These are phyloP conservation scores for Apostichopus parvimensis DNA, from an alignment of 35 echinoderm and acorn worm species.

Conservation along the genomic window DNA sequence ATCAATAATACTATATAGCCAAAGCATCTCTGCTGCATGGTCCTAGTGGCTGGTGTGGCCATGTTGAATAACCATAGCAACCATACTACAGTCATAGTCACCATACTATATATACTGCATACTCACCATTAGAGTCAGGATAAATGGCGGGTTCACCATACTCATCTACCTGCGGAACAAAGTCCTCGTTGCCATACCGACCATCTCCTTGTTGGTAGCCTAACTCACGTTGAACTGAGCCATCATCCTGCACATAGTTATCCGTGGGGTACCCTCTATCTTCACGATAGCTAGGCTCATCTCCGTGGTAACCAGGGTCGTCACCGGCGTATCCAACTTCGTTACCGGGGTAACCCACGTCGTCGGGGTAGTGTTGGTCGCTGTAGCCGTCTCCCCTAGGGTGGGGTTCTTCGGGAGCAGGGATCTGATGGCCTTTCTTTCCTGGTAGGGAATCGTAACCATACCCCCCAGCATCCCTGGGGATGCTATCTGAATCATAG, in stretches of 20 bases:
- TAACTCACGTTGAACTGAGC: not conserved
- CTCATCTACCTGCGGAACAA: constrained; percentile 2
- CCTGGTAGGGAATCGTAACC: constrained; percentile 27
- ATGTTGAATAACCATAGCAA: too few species aligned
- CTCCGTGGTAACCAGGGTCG: constrained; percentile 25
- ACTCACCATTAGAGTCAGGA: constrained; percentile 22
- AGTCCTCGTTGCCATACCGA: not conserved
- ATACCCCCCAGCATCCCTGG: constrained; percentile 13
- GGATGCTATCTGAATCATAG: constrained; percentile 43
- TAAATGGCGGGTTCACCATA: not conserved
- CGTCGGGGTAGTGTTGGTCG: not conserved
- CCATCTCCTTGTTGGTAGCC: constrained; percentile 5
- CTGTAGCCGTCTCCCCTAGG: not conserved
- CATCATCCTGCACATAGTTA: not conserved
- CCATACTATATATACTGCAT: not conserved
- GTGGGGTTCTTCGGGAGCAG: not conserved
- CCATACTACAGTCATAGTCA: too few species aligned
- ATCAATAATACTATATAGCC: too few species aligned
- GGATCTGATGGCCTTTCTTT: not conserved
- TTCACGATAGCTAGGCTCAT: constrained; percentile 8
- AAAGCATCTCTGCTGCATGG: too few species aligned
- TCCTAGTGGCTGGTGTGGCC: too few species aligned
- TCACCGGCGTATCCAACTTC: constrained; percentile 18
- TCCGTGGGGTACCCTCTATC: constrained; percentile 32
- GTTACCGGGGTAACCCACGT: constrained; percentile 24